phyloP scores from a whole-genome alignment of 2,888 invertebrate genomes.

The Dolichopus griseipennis region DNA sequence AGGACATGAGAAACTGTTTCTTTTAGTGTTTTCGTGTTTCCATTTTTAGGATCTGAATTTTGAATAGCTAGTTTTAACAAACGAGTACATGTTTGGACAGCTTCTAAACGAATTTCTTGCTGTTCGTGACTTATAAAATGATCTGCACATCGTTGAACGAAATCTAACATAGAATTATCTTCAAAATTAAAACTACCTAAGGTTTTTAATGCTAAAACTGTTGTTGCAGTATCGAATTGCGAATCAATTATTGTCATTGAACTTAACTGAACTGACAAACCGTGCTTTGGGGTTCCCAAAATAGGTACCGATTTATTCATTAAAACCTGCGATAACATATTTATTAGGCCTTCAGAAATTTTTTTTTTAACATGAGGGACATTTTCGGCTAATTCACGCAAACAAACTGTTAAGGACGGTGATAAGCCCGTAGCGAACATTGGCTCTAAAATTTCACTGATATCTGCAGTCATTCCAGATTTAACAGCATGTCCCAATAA shows the following conservation, averaged over 20 bases:
- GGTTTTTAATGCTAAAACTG: conserved; percentile 86
- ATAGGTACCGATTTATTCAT: conserved; percentile 80
- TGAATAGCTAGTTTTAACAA: conserved; percentile 75
- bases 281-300: conserved; percentile 59
- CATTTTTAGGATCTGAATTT: conserved; percentile 46
- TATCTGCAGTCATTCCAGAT: conserved; percentile 64
- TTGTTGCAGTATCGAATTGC: conserved; percentile 65
- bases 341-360: conserved; percentile 86
- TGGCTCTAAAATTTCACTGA: conserved; percentile 75
- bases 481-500: conserved; percentile 81
- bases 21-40: conserved; percentile 74
- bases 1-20: conserved; percentile 86
- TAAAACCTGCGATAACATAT: conserved; percentile 82
- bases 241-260: conserved; percentile 38
- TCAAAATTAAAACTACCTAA: conserved; percentile 87
- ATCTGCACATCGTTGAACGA: conserved; percentile 83
- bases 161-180: conserved; percentile 81
- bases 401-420: conserved; percentile 79
- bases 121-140: conserved; percentile 84
- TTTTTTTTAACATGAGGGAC: conserved; percentile 79
- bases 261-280: conserved; percentile 39
- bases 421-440: conserved; percentile 90
- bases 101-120: conserved; percentile 84
- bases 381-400: conserved; percentile 80
- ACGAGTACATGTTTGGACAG: conserved; percentile 88